Evolutionary conservation across 2,888 invertebrate genomes (phyloP), one percentile per base, ranked within the genome.

Genomic region (Phragmatobia fuliginosa): DNA sequence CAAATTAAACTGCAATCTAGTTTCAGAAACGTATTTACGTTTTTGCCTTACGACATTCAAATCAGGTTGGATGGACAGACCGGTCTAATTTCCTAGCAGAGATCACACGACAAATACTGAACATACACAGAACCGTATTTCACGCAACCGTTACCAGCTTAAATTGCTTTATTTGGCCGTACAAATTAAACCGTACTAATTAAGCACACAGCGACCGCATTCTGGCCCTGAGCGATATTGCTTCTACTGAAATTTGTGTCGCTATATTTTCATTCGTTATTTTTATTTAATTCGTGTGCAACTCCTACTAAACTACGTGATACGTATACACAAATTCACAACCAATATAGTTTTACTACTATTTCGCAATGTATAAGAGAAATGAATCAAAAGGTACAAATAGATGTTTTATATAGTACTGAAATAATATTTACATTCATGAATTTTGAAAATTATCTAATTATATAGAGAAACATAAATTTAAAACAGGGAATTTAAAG

Each of bases 131-230:
- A 66, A 33, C 66, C 70, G 74, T 80, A 81, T 79, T 81, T 80
- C 76, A 81, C 75, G 64, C 72, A 33, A 66, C 58, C 69, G 70
- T 79, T 76, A 63, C 72, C 72, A 61, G 73, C 65, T 79, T 74
- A 77, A 81, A 81, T 80, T 79, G 80, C 76, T 79, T 80, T 79
- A 80, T 80, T 81, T 81, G 76, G 79, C 60, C 61, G 70, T 59
- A 66, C 72, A 78, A 81, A 81, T 80, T 79, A 81, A 80, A 75
- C 82, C 65, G 71, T 66, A 65, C 77, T 78, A 81, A 81, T 81
- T 81, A 81, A 79, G 69, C 63, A 68, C 73, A 79, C 71, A 76
- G 68, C 67, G 62, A 61, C 72, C 66, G 64, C 70, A 77, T 66
- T 74, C 68, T 61, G 61, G 65, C 62, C 71, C 74, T 66, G 62